Evolutionary conservation across 2,888 invertebrate species (phyloP), one percentile per base, ranked within the genome.

Genomic region (Hypselothyrea guttata): DNA sequence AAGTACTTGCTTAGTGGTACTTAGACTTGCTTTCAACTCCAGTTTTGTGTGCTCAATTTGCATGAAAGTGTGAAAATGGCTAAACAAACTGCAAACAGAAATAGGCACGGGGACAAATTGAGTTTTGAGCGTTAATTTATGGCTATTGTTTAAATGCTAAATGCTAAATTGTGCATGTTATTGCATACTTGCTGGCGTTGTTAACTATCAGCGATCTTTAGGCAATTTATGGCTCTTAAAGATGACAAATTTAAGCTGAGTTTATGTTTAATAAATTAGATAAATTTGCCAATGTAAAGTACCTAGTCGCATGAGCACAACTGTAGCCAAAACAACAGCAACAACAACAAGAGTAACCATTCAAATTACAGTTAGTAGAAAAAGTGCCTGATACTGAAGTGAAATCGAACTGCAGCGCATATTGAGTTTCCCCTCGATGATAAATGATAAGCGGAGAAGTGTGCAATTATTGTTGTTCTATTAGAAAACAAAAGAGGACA

Each of bases 321-420:
- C 30, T 54, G 34, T 49, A 34, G 35, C 15, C 30, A 31, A 8
- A 8, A 38, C 38, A 51, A 27, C 8, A 16, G 16, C 34, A 27
- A n/a, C 8, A 38, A 38, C 30, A 30, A 37, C 18, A 31, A 15
- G 38, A 13, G 45, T 44, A 44, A 18, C 44, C 1, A 7, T 5
- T 71, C 15, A 56, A 52, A 58, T 75, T 72, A 48, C 63, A 76
- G 71, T 56, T 46, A 49, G 42, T 46, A 22, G 2, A 59, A 73
- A 59, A 73, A 77, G 78, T 77, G 81, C 73, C 75, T 73, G 48
- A 66, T 57, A 63, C 28, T 18, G 13, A 40, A 40, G 46, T 15
- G 48, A 30, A 33, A 15, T 18, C 54, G 54, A 40, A 52, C 9
- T 27, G 15, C 15, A 27, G 16, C 7, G 1, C 1, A 37, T 12